These are phyloP conservation scores for Apis laboriosa DNA, from an alignment of 1,140 invertebrate species.

Conservation along the genomic window DNA sequence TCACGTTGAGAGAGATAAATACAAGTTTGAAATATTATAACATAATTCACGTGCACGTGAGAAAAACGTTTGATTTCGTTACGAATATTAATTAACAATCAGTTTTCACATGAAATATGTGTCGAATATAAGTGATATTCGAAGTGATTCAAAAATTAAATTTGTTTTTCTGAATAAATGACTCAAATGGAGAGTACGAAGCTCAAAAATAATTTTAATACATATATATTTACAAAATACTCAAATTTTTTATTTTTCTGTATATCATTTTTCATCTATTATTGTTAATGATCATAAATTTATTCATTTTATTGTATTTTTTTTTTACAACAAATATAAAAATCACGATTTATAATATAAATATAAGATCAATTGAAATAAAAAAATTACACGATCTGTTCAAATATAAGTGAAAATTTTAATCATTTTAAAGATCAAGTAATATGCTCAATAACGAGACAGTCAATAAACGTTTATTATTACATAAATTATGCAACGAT, in stretches of 20 bases:
- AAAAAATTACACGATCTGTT: background rate
- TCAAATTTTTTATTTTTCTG: background rate
- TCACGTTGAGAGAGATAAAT: background rate
- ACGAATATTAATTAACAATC: background rate
- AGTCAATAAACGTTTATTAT: slow-evolving; percentile 14
- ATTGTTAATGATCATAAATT: background rate
- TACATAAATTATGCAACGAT: background rate
- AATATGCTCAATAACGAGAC: background rate
- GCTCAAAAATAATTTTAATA: background rate
- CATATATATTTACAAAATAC: background rate
- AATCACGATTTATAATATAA: no score
- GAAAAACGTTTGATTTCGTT: background rate
- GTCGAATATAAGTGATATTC: background rate
- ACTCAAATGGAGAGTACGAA: background rate
- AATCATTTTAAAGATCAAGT: background rate
- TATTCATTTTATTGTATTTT: background rate
- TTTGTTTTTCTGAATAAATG: background rate
- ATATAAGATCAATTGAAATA: background rate
- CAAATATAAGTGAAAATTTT: background rate
- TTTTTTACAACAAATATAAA: no score
- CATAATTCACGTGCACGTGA: no score
- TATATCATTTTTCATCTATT: background rate
- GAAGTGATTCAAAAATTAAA: background rate
- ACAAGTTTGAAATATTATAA: no score
- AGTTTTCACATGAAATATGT: background rate